Conservation (phyloP, 2,888 invertebrate species). For the Trissolcus brochymenae region DNA sequence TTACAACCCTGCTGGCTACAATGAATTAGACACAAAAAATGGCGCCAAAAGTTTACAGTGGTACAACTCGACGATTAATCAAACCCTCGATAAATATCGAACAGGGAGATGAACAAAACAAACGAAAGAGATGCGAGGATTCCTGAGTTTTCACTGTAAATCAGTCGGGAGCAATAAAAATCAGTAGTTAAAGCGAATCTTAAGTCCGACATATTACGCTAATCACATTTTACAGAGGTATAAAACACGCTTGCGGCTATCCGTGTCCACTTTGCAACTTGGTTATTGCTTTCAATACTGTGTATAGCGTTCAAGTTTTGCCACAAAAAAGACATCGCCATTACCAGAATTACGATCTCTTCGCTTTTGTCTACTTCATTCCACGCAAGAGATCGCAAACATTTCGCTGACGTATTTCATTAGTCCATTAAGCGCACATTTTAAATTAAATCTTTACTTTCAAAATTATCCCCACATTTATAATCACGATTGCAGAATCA, state of each 20-base stretch:
- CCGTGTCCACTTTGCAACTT: too few relatives aligned
- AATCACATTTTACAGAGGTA: too few relatives aligned
- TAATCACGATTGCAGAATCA: neutral
- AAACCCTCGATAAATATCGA: neutral
- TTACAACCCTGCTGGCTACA: neutral
- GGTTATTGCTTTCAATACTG: too few relatives aligned
- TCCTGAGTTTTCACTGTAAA: too few relatives aligned
- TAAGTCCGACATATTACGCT: too few relatives aligned
- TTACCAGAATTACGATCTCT: constrained; percentile 10
- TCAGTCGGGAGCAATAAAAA: too few relatives aligned
- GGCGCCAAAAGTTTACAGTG: neutral
- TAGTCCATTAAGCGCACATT: constrained; percentile 8
- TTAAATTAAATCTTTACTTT: constrained; percentile 24
- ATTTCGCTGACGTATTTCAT: constrained; percentile 12
- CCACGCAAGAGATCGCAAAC: constrained; percentile 9
- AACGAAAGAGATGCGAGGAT: too few relatives aligned
- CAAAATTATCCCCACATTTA: neutral
- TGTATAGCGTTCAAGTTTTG: neutral
- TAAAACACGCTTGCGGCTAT: too few relatives aligned
- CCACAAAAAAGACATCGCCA: constrained; percentile 3
- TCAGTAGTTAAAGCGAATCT: too few relatives aligned
- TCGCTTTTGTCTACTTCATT: constrained; percentile 17
- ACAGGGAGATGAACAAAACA: neutral
- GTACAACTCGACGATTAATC: constrained; percentile 8
- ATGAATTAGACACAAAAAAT: constrained; percentile 7